phyloP scores from a whole-genome alignment of 2,888 invertebrate genomes.

The Phorcus lineatus region DNA sequence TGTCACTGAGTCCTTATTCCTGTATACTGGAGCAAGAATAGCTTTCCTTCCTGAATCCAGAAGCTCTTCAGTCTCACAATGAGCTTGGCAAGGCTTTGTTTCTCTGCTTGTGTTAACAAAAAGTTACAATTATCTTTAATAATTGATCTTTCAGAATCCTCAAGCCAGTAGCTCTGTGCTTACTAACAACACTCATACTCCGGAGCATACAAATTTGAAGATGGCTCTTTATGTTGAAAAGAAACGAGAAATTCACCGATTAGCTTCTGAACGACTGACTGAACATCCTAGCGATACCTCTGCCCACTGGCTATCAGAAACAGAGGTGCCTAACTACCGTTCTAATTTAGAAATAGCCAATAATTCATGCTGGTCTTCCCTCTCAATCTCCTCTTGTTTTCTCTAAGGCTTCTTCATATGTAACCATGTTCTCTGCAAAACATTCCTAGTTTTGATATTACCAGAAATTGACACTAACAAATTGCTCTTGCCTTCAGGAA shows the following conservation, averaged over 20 bases:
- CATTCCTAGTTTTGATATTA: too few relatives aligned
- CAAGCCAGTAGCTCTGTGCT: slow-evolving; percentile 57
- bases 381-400: too few relatives aligned
- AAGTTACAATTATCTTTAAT: slow-evolving; percentile 6
- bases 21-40: not conserved
- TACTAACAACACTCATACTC: slow-evolving; percentile 47
- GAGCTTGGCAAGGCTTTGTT: not conserved
- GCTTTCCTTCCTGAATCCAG: not conserved
- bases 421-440: too few relatives aligned
- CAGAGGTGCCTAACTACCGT: not conserved
- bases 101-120: not conserved
- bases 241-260: slow-evolving; percentile 28
- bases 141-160: slow-evolving; percentile 52
- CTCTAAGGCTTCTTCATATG: too few relatives aligned
- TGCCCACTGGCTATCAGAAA: slow-evolving; percentile 14
- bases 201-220: slow-evolving; percentile 46
- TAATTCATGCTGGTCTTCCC: too few relatives aligned
- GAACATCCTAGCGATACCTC: not conserved
- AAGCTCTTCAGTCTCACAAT: not conserved
- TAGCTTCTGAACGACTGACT: slow-evolving; percentile 17
- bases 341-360: too few relatives aligned
- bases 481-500: too few relatives aligned
- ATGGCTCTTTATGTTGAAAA: slow-evolving; percentile 26
- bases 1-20: not conserved
- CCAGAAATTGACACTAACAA: too few relatives aligned